Evolutionary conservation across 2,113 vertebrate genomes (phyloP), one percentile per base, ranked within the genome.

Genomic region (Pedetes capensis): DNA sequence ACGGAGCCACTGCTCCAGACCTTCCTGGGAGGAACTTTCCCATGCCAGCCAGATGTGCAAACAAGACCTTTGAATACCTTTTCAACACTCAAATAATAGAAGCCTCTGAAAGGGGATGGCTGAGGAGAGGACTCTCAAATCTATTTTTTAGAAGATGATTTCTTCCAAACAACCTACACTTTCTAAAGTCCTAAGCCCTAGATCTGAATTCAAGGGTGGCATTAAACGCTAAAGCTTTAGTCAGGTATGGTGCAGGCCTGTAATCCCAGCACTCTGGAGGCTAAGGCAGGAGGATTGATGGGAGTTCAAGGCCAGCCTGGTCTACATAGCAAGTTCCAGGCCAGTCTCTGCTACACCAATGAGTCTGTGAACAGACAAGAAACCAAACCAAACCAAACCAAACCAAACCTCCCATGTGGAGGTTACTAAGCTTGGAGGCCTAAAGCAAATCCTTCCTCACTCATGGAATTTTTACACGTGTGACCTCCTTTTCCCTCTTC

Each of bases 41-140:
- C 85, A 66, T 16, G 69, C 6, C 17, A 8, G 61, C 63, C 94
- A 95, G 74, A 94, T 71, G 88, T 34, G 44, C 59, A 90, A 91
- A 94, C 49, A 90, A 80, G 71, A 63, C 34, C 68, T 53, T 5
- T 44, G 74, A 61, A 49, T 49, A n/a, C 83, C 34, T 69, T 76
- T 17, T 61, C 23, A 78, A 39, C 6, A 8, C n/a, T 79, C 32
- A 23, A 51, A 71, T 20, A 51, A 79, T 0, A 71, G 63, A 75
- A 44, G 79, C 22, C 47, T 39, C 25, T n/a, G 1, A 14, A 61
- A 69, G 34, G 8, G 4, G 16, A 16, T 0, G 23, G 51, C 76
- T 29, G 29, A 89, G 63, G 66, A 82, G 18, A 44, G n/a, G 4
- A 8, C 13, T 76, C 64, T 64, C 39, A 59, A 59, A 37, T 32